Conservation (phyloP, 2,797 vertebrate species). For the Sternotherus odoratus region DNA sequence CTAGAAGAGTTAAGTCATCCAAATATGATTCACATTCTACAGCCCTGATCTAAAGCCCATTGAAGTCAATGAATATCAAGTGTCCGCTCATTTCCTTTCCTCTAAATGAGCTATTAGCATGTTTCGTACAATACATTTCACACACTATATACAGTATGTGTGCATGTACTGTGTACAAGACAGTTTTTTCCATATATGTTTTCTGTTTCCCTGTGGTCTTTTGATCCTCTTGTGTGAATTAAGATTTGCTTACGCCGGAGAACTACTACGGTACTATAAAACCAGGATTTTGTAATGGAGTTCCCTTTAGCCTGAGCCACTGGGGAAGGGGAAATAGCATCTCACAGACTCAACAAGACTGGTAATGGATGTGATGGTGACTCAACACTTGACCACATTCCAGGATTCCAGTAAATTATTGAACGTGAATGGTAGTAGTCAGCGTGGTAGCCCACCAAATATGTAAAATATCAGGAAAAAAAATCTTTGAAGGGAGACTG, state of each 20-base stretch:
- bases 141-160: background rate
- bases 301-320: background rate
- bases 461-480: background rate
- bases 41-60: background rate
- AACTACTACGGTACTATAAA: background rate
- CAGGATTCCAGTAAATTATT: background rate
- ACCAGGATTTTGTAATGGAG: background rate
- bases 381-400: background rate
- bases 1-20: background rate
- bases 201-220: background rate
- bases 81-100: background rate
- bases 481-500: conserved; percentile 12
- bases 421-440: background rate
- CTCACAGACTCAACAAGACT: background rate
- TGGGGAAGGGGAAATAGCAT: background rate
- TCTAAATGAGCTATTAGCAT: background rate
- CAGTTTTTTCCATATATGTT: background rate
- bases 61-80: background rate
- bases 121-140: background rate
- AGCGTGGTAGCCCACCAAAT: background rate
- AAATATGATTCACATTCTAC: background rate
- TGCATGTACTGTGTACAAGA: background rate
- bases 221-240: background rate
- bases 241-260: background rate
- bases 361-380: background rate